Evolutionary conservation across 2,888 invertebrate genomes (phyloP).

Genomic region (Pseudococcus viburni): DNA sequence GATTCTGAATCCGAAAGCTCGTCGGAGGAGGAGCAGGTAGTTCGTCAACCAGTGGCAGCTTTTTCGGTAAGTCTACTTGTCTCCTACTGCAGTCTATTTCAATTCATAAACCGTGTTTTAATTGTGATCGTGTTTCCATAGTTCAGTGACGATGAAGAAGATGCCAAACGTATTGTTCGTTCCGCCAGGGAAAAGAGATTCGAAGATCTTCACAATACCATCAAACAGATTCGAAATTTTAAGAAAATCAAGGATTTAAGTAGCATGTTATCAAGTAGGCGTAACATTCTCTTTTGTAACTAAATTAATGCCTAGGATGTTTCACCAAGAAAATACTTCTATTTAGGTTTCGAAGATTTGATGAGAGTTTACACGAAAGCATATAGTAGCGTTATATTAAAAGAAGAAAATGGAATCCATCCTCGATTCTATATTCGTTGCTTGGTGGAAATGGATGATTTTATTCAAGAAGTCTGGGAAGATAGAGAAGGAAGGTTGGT

Average conservation of each 20-base stretch:
- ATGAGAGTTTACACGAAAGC: conserved; percentile 92
- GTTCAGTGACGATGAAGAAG: conserved; percentile 96
- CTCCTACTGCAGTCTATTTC: not conserved
- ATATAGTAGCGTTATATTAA: conserved; percentile 85
- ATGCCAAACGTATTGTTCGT: conserved; percentile 95
- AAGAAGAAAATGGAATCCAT: conserved; percentile 93
- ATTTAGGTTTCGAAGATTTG: conserved; percentile 90
- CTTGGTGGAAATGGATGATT: conserved; percentile 90
- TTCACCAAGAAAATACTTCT: not conserved
- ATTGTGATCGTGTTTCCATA: conserved; percentile 71
- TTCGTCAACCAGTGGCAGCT: conserved; percentile 80
- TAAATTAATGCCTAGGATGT: not conserved
- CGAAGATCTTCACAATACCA: conserved; percentile 92
- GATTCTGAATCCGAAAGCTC: conserved; percentile 95
- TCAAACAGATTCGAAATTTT: conserved; percentile 93
- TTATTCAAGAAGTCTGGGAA: conserved; percentile 93
- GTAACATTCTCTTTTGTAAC: not conserved
- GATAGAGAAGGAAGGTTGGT: conserved; percentile 83
- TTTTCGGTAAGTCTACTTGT: conserved; percentile 78
- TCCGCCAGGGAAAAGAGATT: conserved; percentile 98
- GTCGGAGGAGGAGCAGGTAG: conserved; percentile 88
- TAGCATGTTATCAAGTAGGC: conserved; percentile 87
- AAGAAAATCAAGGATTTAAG: conserved; percentile 99
- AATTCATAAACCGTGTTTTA: not conserved
- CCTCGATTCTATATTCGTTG: conserved; percentile 92